phyloP scores from a whole-genome alignment of 2,888 invertebrate species.

The Phorcus lineatus region DNA sequence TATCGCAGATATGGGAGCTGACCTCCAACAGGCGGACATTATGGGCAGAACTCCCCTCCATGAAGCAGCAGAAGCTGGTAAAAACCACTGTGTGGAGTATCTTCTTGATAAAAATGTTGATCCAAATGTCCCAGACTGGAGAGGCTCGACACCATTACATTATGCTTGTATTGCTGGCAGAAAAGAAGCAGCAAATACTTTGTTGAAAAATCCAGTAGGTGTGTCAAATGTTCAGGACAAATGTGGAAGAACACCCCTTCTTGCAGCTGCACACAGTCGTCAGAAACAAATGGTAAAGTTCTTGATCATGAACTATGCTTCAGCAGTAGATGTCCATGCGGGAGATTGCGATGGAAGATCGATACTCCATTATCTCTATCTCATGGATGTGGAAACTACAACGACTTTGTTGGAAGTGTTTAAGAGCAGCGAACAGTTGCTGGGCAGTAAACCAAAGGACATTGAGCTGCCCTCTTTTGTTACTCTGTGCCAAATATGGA shows the following conservation, averaged over 20 bases:
- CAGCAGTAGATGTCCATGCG: constrained; percentile 26
- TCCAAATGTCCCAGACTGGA: constrained; percentile 43
- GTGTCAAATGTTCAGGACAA: constrained; percentile 29
- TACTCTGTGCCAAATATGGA: background rate
- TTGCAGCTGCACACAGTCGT: constrained; percentile 40
- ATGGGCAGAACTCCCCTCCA: constrained; percentile 47
- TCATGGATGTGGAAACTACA: constrained; percentile 23
- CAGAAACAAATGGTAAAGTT: constrained; percentile 30
- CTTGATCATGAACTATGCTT: constrained; percentile 33
- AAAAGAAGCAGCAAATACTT: constrained; percentile 29
- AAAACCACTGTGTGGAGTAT: constrained; percentile 27
- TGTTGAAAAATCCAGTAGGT: constrained; percentile 28
- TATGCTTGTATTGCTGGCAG: constrained; percentile 48
- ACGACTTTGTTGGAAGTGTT: background rate
- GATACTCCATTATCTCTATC: constrained; percentile 39
- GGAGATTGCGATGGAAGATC: constrained; percentile 33
- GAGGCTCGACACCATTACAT: constrained; percentile 48
- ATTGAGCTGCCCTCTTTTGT: background rate
- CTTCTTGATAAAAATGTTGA: constrained; percentile 39
- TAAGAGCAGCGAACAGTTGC: background rate
- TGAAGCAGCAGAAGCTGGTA: constrained; percentile 43
- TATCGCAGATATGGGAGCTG: constrained; percentile 35
- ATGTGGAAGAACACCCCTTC: constrained; percentile 40
- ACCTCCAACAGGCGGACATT: constrained; percentile 34
- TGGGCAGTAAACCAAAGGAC: background rate